Evolutionary conservation across 2,113 vertebrate species (phyloP).

Genomic region (Apodemus speciosus): DNA sequence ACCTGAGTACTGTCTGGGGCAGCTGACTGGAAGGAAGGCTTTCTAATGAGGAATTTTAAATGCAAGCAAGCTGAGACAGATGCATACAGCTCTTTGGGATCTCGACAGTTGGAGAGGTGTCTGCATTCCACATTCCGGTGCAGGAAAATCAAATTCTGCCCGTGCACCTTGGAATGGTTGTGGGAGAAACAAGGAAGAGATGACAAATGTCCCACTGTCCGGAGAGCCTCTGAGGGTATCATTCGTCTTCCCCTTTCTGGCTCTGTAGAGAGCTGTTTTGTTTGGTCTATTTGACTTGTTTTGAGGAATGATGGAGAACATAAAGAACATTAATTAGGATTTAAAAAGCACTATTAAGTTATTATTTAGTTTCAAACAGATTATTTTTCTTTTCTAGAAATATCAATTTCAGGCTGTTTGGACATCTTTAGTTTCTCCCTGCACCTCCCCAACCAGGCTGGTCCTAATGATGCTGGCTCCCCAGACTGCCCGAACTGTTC

Average conservation of each 20-base stretch:
- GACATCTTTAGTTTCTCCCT: background rate
- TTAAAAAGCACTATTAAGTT: background rate
- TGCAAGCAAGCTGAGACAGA: background rate
- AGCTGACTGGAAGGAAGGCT: background rate
- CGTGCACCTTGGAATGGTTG: background rate
- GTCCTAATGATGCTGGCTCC: background rate
- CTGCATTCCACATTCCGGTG: background rate
- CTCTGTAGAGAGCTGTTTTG: background rate
- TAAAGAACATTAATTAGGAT: background rate
- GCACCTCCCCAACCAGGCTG: background rate
- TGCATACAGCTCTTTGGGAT: background rate
- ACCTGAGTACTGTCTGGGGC: accelerated
- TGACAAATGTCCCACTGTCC: background rate
- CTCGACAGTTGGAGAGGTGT: background rate
- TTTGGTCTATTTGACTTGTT: background rate
- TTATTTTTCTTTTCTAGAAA: conserved; percentile 8
- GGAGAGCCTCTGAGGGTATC: background rate
- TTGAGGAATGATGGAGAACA: background rate
- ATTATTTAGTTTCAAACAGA: background rate
- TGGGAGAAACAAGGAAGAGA: background rate
- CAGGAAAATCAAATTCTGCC: background rate
- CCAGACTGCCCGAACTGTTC: background rate
- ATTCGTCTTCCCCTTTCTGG: accelerated
- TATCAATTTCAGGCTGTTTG: background rate
- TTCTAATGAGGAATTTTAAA: conserved; percentile 32